Percentiles rank a stretch among this genome's conserved stretches.
Evolutionary conservation across 2,797 vertebrate genomes (phyloP).

Genomic region (Artibeus lituratus): DNA sequence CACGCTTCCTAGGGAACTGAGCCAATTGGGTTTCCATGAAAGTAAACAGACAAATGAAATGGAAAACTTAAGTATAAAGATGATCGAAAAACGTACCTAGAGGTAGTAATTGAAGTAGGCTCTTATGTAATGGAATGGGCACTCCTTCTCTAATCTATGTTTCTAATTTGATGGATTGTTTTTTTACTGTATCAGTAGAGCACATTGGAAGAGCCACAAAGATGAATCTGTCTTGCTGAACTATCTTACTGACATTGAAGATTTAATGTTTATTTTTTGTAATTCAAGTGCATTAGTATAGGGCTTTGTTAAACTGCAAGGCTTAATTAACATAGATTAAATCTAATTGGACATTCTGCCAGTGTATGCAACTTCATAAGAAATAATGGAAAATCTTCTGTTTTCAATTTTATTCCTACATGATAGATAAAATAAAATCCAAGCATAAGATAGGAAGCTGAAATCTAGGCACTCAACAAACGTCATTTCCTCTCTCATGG

Average conservation of each 20-base stretch:
- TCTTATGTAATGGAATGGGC: constrained; percentile 5
- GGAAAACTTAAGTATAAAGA: constrained; percentile 32
- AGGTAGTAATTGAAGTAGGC: constrained; percentile 15
- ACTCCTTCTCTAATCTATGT: constrained; percentile 53
- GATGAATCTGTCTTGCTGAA: constrained; percentile 67
- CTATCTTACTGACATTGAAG: constrained; percentile 60
- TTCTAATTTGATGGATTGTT: constrained; percentile 40
- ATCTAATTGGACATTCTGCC: constrained; percentile 61
- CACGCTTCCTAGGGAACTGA: background rate
- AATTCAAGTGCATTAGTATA: constrained; percentile 68
- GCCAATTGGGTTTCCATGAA: background rate
- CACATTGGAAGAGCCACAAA: constrained; percentile 27
- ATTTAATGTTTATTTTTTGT: constrained; percentile 67
- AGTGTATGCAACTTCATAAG: constrained; percentile 32
- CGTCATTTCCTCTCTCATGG: background rate
- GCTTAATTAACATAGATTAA: constrained; percentile 73
- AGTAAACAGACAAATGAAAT: constrained; percentile 25
- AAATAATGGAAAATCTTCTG: constrained; percentile 58
- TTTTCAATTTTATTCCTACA: constrained; percentile 42
- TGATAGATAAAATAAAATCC: constrained; percentile 40
- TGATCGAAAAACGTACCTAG: constrained; percentile 4
- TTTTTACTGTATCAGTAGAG: background rate
- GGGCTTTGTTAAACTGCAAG: constrained; percentile 69
- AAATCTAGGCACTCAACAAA: background rate
- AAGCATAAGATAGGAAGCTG: constrained; percentile 12